phyloP scores from a whole-genome alignment of 2,113 vertebrate genomes.

The Potamarius usumacintae region DNA sequence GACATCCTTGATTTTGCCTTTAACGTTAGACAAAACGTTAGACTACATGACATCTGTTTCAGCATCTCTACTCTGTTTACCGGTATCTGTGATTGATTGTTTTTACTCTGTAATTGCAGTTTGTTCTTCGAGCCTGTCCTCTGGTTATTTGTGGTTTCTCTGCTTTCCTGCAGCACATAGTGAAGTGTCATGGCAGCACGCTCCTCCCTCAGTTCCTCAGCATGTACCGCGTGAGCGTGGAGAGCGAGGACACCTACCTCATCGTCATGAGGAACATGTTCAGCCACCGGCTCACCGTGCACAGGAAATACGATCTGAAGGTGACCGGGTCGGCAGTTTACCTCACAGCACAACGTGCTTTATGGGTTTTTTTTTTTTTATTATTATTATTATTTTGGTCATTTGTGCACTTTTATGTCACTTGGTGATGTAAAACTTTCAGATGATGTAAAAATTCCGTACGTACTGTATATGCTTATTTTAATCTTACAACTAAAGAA shows the following conservation, averaged over 20 bases:
- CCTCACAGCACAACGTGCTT: neutral
- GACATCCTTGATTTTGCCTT: neutral
- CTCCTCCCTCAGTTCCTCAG: constrained; percentile 91
- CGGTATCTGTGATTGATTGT: neutral
- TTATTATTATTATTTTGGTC: too few species aligned
- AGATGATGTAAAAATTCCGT: neutral
- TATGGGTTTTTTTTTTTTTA: neutral
- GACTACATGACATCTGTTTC: neutral
- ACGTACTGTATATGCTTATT: neutral
- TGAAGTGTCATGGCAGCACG: constrained; percentile 89
- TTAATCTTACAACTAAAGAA: neutral
- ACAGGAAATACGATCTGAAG: constrained; percentile 95
- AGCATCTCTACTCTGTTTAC: neutral
- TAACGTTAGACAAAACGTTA: neutral
- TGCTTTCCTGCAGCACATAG: constrained; percentile 78
- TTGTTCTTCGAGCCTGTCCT: neutral
- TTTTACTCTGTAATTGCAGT: neutral
- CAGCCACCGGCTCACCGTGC: constrained; percentile 87
- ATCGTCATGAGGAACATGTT: constrained; percentile 96
- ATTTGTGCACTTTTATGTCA: neutral
- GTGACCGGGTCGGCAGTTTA: constrained; percentile 61
- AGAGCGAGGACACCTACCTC: constrained; percentile 91
- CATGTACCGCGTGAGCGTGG: constrained; percentile 90
- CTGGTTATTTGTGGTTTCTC: neutral
- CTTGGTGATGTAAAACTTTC: neutral